Evolutionary conservation across 2,797 vertebrate genomes (phyloP).

Genomic region (Ptychadena robeensis): DNA sequence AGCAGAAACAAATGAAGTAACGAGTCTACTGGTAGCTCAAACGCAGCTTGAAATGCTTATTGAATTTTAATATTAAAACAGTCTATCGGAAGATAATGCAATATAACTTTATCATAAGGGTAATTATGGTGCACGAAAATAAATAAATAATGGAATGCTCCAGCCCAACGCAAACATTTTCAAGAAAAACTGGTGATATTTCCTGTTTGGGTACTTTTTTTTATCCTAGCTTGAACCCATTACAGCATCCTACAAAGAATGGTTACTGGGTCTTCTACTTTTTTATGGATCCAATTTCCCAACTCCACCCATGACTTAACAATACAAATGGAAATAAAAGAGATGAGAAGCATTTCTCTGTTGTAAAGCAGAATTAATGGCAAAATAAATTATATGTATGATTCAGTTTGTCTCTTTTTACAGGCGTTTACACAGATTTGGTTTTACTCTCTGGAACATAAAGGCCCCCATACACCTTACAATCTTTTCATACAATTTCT

Average conservation of each 20-base stretch:
- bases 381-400: too few species aligned
- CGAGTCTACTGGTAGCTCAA: neutral
- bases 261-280: neutral
- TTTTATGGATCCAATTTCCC: neutral
- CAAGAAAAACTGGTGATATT: too few species aligned
- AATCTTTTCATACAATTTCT: too few species aligned
- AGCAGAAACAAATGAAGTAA: constrained; percentile 70
- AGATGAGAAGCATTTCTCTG: too few species aligned
- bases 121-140: neutral
- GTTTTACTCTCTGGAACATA: too few species aligned
- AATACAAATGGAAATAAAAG: too few species aligned
- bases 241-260: neutral
- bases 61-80: constrained; percentile 13
- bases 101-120: constrained; percentile 7
- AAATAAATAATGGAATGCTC: neutral
- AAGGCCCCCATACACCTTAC: too few species aligned
- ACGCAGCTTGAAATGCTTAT: neutral
- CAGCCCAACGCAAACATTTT: too few species aligned
- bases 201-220: neutral
- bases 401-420: too few species aligned
- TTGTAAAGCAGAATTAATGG: too few species aligned
- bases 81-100: neutral
- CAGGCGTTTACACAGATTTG: too few species aligned
- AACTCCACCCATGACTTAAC: neutral
- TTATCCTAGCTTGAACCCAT: neutral